Conservation (phyloP, 2,888 invertebrate genomes). For the Lasioglossum morio region DNA sequence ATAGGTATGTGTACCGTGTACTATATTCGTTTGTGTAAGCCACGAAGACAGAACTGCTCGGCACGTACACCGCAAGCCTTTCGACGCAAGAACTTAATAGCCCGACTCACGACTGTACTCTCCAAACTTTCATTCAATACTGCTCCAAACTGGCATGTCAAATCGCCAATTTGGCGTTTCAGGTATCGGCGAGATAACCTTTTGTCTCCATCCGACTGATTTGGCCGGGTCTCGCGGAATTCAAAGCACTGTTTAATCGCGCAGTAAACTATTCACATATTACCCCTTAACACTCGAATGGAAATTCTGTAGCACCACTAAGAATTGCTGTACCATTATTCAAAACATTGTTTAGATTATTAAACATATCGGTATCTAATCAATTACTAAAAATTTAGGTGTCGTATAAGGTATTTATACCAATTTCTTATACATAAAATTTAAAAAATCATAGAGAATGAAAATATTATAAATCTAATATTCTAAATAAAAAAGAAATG, state of each 20-base stretch:
- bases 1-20: not conserved
- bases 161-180: not conserved
- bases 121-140: conserved; percentile 9
- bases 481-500: no score
- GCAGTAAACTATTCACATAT: not conserved
- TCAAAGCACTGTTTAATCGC: not conserved
- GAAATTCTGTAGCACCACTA: no score
- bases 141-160: not conserved
- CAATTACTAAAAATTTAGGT: no score
- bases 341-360: no score
- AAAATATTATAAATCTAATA: no score
- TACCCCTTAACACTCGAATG: no score
- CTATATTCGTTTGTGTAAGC: not conserved
- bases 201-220: not conserved
- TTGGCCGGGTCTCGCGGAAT: not conserved
- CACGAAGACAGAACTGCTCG: not conserved
- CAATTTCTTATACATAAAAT: no score
- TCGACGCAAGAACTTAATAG: not conserved
- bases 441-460: no score
- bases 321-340: no score
- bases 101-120: not conserved
- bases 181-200: not conserved
- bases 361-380: no score
- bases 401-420: no score
- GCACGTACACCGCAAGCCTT: not conserved